phyloP scores from a whole-genome alignment of 2,797 vertebrate genomes.

The Rhinogobio ventralis region DNA sequence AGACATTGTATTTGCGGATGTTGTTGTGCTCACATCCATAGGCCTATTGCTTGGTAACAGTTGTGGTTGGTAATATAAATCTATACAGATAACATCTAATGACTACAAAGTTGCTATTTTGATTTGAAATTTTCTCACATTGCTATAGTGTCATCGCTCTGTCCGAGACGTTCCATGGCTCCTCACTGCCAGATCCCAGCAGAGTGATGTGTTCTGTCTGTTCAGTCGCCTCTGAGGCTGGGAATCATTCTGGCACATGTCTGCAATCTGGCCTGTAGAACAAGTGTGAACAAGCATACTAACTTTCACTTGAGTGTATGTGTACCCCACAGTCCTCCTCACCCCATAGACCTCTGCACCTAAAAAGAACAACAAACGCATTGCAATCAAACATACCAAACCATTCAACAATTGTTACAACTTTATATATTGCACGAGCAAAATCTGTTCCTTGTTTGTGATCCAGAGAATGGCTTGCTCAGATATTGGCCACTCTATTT shows the following conservation, averaged over 20 bases:
- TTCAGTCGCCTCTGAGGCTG: slow-evolving; percentile 41
- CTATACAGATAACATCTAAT: neutral
- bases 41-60: too few relatives aligned
- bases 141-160: slow-evolving; percentile 5
- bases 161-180: neutral
- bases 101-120: neutral
- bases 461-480: slow-evolving; percentile 8
- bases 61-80: too few relatives aligned
- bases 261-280: slow-evolving; percentile 56
- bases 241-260: slow-evolving; percentile 56
- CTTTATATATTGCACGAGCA: slow-evolving; percentile 20
- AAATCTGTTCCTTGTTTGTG: slow-evolving; percentile 36
- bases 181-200: slow-evolving; percentile 38
- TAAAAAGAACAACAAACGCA: neutral
- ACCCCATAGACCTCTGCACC: neutral
- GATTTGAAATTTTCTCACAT: neutral
- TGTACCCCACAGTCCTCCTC: slow-evolving; percentile 23
- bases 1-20: neutral
- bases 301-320: slow-evolving; percentile 52
- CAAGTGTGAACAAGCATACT: slow-evolving; percentile 61
- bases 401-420: slow-evolving; percentile 14
- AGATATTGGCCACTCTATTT: slow-evolving; percentile 37
- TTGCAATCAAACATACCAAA: slow-evolving; percentile 11
- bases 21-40: neutral
- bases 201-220: slow-evolving; percentile 54